phyloP scores from a whole-genome alignment of 2,888 invertebrate species.

The Brachylomia viminalis region DNA sequence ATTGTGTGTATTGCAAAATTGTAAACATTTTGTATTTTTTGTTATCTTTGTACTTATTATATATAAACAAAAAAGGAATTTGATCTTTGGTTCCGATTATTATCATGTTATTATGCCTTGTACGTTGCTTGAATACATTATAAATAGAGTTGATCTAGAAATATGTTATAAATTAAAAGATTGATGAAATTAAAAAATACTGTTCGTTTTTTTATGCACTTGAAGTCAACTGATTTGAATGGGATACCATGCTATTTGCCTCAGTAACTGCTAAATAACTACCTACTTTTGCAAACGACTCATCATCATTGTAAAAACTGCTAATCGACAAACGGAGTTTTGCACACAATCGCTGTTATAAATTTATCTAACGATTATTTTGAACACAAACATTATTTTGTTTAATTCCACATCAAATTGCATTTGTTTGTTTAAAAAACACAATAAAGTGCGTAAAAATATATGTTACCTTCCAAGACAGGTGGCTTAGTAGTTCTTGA shows the following conservation, averaged over 20 bases:
- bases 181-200: constrained; percentile 4
- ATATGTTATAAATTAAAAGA: constrained; percentile 32
- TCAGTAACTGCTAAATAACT: background rate
- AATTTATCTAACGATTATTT: background rate
- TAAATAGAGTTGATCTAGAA: constrained; percentile 10
- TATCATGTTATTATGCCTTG: constrained; percentile 23
- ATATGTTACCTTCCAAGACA: constrained; percentile 90
- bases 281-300: constrained; percentile 5
- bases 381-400: background rate
- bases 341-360: background rate
- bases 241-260: background rate
- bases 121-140: constrained; percentile 8
- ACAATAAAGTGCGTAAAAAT: background rate
- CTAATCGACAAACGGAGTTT: background rate
- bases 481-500: constrained; percentile 94
- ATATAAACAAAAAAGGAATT: constrained; percentile 16
- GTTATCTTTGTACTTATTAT: constrained; percentile 28
- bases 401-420: background rate
- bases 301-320: background rate
- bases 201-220: constrained; percentile 26
- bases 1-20: constrained; percentile 27
- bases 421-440: background rate
- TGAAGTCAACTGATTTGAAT: background rate
- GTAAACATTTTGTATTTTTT: constrained; percentile 15
- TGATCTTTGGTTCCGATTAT: constrained; percentile 32